phyloP scores from a whole-genome alignment of 2,113 vertebrate species.

The Lepus europaeus region DNA sequence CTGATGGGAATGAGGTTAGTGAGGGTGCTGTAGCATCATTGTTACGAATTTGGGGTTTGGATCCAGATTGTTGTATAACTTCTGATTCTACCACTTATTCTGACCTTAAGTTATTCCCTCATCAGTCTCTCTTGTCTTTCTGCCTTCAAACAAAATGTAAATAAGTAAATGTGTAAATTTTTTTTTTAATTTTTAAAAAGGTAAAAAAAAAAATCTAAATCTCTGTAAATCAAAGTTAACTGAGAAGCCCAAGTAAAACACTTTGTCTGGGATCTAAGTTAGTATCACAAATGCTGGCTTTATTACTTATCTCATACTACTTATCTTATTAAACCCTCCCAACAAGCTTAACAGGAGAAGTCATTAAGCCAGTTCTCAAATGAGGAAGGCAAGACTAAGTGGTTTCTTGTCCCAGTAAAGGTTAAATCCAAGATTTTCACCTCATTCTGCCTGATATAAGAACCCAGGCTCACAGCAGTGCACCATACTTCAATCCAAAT shows the following conservation, averaged over 20 bases:
- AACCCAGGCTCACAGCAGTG: fast-evolving
- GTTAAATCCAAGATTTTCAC: neutral
- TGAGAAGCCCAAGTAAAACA: neutral
- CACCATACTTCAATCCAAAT: fast-evolving
- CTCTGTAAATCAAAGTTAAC: neutral
- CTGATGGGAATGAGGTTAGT: fast-evolving
- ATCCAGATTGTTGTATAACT: neutral
- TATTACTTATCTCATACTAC: neutral
- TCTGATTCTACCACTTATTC: neutral
- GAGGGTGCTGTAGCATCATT: fast-evolving
- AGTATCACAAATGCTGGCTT: neutral
- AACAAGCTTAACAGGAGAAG: neutral
- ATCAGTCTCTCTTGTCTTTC: no score
- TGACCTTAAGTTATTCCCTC: neutral
- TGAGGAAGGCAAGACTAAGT: neutral
- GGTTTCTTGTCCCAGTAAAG: neutral
- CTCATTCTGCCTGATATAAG: fast-evolving
- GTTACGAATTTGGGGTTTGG: neutral
- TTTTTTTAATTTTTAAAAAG: no score
- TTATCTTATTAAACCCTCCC: neutral
- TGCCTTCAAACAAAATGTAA: no score
- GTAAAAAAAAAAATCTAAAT: neutral
- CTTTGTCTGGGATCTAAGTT: neutral
- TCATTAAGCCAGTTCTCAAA: neutral
- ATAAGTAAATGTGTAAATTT: no score